Evolutionary conservation across 2,113 vertebrate species (phyloP).

Genomic region (Gallinago paraguaiae): DNA sequence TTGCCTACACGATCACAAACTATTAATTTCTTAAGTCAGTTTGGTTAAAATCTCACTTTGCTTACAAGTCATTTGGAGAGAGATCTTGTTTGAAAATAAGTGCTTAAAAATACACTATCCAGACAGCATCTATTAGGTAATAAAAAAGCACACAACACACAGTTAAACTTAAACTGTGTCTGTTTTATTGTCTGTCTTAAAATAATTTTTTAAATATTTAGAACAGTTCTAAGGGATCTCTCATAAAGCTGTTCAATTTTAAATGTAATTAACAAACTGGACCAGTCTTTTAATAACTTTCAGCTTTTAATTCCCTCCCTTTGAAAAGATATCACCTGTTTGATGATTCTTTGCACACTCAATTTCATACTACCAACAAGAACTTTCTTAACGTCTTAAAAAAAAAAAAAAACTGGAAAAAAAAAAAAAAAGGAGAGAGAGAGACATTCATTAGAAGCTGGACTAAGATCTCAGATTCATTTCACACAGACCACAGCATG

Average conservation of each 20-base stretch:
- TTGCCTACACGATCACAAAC: not conserved
- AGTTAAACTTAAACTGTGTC: not conserved
- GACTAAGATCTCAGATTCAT: not conserved
- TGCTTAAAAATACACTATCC: not conserved
- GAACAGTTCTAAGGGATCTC: not conserved
- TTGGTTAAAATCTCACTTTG: constrained; percentile 2
- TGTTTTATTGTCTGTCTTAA: not conserved
- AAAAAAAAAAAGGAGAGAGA: no score
- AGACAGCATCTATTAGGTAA: not conserved
- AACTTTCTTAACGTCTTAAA: not conserved
- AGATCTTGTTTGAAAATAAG: not conserved
- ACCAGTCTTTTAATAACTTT: not conserved
- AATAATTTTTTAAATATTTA: not conserved
- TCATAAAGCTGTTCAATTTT: not conserved
- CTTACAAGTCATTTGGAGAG: not conserved
- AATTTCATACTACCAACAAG: not conserved
- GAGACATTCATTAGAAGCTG: not conserved
- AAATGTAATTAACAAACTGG: not conserved
- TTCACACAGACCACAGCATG: not conserved
- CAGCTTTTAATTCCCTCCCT: not conserved
- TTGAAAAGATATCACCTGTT: not conserved
- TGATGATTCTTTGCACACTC: not conserved
- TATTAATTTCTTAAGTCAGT: not conserved
- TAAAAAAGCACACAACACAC: not conserved
- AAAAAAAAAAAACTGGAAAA: not conserved